phyloP scores from a whole-genome alignment of 1,140 invertebrate species.

The Zaprionus kolodkinae region DNA sequence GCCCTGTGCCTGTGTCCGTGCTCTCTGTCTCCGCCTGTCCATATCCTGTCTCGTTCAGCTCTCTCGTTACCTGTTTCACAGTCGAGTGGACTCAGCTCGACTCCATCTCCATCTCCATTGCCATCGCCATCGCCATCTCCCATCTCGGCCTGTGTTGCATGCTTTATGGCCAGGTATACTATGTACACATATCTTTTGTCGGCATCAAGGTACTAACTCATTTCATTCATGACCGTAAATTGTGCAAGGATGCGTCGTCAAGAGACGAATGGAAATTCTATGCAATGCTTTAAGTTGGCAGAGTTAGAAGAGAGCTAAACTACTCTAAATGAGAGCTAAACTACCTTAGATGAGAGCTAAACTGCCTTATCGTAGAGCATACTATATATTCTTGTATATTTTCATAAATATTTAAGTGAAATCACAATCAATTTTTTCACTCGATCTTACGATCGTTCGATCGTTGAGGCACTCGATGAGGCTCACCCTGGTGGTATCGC shows the following conservation, averaged over 20 bases:
- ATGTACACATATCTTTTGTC: constrained; percentile 64
- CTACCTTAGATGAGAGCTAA: neutral
- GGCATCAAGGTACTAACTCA: constrained; percentile 70
- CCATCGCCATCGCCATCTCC: neutral
- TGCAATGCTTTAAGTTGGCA: constrained; percentile 20
- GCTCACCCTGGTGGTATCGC: constrained; percentile 67
- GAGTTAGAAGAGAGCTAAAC: no score
- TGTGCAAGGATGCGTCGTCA: constrained; percentile 60
- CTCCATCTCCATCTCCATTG: neutral
- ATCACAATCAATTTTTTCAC: constrained; percentile 48
- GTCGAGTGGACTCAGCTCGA: constrained; percentile 67
- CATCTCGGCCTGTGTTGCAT: constrained; percentile 38
- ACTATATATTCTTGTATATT: constrained; percentile 1
- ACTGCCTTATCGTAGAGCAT: neutral
- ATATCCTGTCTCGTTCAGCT: constrained; percentile 45
- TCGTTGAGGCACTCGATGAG: constrained; percentile 22
- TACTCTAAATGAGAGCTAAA: neutral
- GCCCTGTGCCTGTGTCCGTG: constrained; percentile 40
- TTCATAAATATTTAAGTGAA: constrained; percentile 54
- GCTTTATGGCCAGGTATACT: constrained; percentile 61
- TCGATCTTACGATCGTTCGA: constrained; percentile 15
- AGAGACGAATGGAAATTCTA: constrained; percentile 15
- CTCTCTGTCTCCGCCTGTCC: constrained; percentile 40
- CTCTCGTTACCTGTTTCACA: constrained; percentile 70
- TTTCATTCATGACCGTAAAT: constrained; percentile 76